Conservation (phyloP, 2,113 vertebrate species). For the Engraulis encrasicolus region DNA sequence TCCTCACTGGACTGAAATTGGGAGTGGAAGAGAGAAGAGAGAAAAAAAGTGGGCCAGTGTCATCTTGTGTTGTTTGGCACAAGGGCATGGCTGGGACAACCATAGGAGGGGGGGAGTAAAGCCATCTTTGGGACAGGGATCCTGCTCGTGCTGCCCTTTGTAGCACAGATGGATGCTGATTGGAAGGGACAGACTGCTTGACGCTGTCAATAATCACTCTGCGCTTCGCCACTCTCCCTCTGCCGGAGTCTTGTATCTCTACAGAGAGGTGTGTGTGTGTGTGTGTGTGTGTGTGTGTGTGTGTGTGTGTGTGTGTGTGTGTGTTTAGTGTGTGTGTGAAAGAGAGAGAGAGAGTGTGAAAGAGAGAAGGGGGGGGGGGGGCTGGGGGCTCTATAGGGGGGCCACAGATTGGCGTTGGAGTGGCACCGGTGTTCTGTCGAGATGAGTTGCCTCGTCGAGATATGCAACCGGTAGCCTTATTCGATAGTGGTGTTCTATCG, state of each 20-base stretch:
- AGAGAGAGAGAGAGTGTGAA: too few species aligned
- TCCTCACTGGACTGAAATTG: background rate
- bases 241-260: too few species aligned
- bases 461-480: too few species aligned
- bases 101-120: background rate
- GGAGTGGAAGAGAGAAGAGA: too few species aligned
- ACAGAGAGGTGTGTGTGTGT: too few species aligned
- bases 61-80: background rate
- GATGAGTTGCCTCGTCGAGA: too few species aligned
- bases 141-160: background rate
- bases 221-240: conserved; percentile 34
- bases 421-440: too few species aligned
- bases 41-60: background rate
- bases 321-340: too few species aligned
- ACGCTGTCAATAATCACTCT: conserved; percentile 53
- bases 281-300: too few species aligned
- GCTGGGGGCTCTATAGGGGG: conserved; percentile 25
- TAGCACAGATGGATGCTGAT: conserved; percentile 55
- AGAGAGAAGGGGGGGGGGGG: too few species aligned
- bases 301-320: too few species aligned
- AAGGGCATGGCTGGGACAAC: background rate
- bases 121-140: conserved; percentile 4
- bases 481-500: too few species aligned
- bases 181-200: conserved; percentile 60
- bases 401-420: conserved; percentile 61